Percentiles rank a stretch among this genome's conserved stretches.
phyloP scores from a whole-genome alignment of 1,140 invertebrate species.

The Rhopalosiphum padi region DNA sequence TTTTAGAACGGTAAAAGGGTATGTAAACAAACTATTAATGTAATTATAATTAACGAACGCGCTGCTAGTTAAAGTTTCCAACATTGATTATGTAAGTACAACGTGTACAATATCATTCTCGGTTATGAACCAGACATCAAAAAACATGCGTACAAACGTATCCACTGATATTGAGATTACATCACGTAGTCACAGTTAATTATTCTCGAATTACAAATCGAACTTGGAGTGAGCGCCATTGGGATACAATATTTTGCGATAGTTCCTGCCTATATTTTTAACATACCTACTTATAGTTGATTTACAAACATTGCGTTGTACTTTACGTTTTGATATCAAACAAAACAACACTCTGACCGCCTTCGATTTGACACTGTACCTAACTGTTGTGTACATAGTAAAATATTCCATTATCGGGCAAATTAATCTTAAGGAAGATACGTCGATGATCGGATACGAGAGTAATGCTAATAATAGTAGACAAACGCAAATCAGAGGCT shows the following conservation, averaged over 20 bases:
- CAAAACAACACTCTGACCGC: accelerated
- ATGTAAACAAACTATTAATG: not conserved
- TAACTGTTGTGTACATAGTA: not conserved
- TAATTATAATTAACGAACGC: not conserved
- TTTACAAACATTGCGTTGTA: not conserved
- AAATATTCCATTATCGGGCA: not conserved
- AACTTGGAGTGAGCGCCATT: not conserved
- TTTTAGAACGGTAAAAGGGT: not conserved
- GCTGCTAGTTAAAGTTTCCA: not conserved
- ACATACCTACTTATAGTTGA: not conserved
- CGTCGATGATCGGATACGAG: not conserved
- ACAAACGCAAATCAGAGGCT: not conserved
- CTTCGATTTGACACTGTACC: not conserved
- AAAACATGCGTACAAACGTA: not conserved
- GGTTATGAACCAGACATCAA: not conserved
- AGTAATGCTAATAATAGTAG: not conserved
- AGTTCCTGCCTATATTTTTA: not conserved
- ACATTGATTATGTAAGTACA: not conserved
- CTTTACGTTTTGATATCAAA: not conserved
- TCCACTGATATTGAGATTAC: too few species aligned
- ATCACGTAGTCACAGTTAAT: not conserved
- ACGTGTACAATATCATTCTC: not conserved
- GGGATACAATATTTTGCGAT: not conserved
- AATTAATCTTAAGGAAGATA: not conserved
- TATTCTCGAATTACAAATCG: not conserved